Evolutionary conservation across 1,140 invertebrate genomes (phyloP).

Genomic region (Berghia stephanieae): DNA sequence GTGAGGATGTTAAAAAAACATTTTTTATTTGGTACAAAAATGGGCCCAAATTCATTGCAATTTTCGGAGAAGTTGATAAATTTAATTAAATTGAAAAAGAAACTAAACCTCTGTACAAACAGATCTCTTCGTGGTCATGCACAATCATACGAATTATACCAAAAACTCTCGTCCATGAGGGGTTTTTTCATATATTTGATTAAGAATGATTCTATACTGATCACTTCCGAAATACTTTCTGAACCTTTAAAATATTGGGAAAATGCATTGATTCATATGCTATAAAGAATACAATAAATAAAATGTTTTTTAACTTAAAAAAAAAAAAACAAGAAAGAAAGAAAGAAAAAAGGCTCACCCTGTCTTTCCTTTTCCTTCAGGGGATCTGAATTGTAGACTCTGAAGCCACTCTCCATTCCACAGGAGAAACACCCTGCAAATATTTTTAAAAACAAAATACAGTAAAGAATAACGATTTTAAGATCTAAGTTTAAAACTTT

Average conservation of each 20-base stretch:
- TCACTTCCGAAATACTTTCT: no score
- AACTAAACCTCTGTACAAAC: no score
- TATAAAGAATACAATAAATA: no score
- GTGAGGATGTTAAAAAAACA: slow-evolving; percentile 21
- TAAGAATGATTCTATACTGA: no score
- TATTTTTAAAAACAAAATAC: slow-evolving; percentile 6
- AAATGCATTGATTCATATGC: no score
- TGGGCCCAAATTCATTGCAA: not conserved
- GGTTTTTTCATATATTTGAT: no score
- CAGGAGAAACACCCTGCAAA: slow-evolving; percentile 93
- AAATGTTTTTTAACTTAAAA: slow-evolving; percentile 16
- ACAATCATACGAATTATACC: no score
- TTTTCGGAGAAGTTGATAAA: not conserved
- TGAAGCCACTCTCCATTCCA: slow-evolving; percentile 94
- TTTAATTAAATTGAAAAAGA: not conserved
- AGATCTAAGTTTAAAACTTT: not conserved
- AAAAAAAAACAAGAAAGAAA: no score
- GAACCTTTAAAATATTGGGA: no score
- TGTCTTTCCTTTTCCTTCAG: slow-evolving; percentile 95
- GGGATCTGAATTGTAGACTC: slow-evolving; percentile 97
- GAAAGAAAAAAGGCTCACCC: no score
- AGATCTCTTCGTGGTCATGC: no score
- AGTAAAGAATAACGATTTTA: not conserved
- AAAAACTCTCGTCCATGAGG: no score
- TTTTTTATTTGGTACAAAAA: slow-evolving; percentile 8